phyloP scores from a whole-genome alignment of 2,797 vertebrate genomes.

The Myotis planiceps region DNA sequence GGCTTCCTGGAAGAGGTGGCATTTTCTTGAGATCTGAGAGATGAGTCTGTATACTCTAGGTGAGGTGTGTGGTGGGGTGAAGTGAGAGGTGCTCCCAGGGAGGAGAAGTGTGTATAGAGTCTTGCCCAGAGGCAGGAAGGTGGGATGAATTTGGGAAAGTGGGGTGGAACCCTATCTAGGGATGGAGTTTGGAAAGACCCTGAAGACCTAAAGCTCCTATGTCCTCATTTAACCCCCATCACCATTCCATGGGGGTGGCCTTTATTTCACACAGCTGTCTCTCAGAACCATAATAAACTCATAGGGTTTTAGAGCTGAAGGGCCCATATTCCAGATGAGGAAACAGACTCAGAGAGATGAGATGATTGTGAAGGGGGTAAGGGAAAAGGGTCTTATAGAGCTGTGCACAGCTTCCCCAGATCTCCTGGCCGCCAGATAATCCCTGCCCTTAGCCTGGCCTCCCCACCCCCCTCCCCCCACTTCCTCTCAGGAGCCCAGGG shows the following conservation, averaged over 20 bases:
- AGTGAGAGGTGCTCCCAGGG: neutral
- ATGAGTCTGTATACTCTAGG: neutral
- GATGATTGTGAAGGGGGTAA: neutral
- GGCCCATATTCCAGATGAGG: neutral
- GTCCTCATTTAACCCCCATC: neutral
- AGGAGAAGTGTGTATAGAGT: neutral
- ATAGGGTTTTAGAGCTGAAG: neutral
- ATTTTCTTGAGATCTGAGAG: neutral
- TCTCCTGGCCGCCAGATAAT: neutral
- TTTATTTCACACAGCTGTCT: neutral
- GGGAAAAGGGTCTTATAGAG: neutral
- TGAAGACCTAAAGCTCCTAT: neutral
- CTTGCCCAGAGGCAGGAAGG: neutral
- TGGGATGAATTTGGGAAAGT: neutral
- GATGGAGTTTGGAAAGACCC: neutral
- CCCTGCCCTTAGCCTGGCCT: neutral
- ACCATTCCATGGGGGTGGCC: neutral
- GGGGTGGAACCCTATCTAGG: neutral
- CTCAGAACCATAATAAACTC: neutral
- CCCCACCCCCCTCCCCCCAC: neutral
- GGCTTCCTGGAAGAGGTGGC: neutral
- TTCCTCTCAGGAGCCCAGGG: constrained; percentile 39
- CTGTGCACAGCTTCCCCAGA: fast-evolving
- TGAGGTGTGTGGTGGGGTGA: neutral
- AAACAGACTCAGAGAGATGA: neutral